Evolutionary conservation across 1,140 invertebrate species (phyloP), one percentile per base, ranked within the genome.

Genomic region (Nasonia vitripennis): DNA sequence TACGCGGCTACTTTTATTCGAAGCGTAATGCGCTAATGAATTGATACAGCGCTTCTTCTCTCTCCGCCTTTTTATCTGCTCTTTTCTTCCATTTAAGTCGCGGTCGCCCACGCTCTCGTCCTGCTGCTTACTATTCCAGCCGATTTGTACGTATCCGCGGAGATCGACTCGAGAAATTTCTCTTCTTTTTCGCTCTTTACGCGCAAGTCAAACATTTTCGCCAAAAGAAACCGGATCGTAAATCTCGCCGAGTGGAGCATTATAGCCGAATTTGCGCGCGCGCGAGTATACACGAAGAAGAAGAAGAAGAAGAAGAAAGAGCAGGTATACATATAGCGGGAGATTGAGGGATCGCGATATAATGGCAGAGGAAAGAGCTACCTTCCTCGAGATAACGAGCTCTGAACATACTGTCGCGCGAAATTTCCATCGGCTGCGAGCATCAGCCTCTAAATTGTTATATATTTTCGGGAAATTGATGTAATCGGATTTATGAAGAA

Each of bases 1-100:
- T 92, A 90, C 87, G 90, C 88, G 88, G 82, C 88, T 91, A 91
- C 88, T 91, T 92, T 92, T 91, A 91, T 91, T 91, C 90, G 82
- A 89, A 89, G 88, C 88, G 90, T 92, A 92, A 92, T 92, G 90
- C 90, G 90, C 91, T 92, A 92, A 92, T 92, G 92, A 92, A 92
- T 92, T 91, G 92, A 91, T 92, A 90, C 91, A 51, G 27, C n/a
- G 27, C 55, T 51, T 70, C 67, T 81, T 81, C 73, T 20, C 17
- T 9, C 31, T 27, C 27, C 27, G 27, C 27, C 27, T 45, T 41
- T 74, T 31, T 70, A 23, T 27, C n/a, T 31, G 23, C 4, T 70
- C 27, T 9, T 23, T 70, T 17, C 14, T 31, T 75, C 74, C 37
- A 2, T 20, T 20, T 1, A 10, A 73, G n/a, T n/a, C 41, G 37